Conservation (phyloP, 2,888 invertebrate genomes). For the Amiota minor region DNA sequence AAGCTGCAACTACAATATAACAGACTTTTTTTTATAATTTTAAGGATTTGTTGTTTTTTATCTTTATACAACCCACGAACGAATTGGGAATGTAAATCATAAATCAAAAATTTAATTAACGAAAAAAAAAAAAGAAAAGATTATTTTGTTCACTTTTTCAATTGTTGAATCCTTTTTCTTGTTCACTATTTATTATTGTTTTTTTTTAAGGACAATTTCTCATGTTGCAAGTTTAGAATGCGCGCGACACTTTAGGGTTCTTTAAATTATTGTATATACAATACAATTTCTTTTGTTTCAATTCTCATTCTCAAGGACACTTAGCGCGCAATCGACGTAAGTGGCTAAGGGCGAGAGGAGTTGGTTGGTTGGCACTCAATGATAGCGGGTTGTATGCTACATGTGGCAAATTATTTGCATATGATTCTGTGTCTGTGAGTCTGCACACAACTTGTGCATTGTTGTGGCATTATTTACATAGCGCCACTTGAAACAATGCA, state of each 20-base stretch:
- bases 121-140: neutral
- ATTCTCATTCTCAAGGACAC: conserved; percentile 11
- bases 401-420: too few species aligned
- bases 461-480: conserved; percentile 61
- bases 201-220: neutral
- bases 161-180: neutral
- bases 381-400: too few species aligned
- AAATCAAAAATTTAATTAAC: conserved; percentile 21
- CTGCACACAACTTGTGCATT: conserved; percentile 15
- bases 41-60: neutral
- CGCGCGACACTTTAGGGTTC: conserved; percentile 16
- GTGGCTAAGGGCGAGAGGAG: neutral
- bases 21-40: neutral
- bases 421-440: too few species aligned
- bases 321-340: conserved; percentile 24
- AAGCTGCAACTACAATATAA: neutral
- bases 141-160: neutral
- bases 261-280: conserved; percentile 1
- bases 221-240: neutral
- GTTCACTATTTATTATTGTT: neutral
- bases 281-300: conserved; percentile 6
- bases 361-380: too few species aligned
- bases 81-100: neutral
- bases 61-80: neutral
- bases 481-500: conserved; percentile 55